Conservation (phyloP, 1,140 invertebrate species). For the Drosophila jambulina region DNA sequence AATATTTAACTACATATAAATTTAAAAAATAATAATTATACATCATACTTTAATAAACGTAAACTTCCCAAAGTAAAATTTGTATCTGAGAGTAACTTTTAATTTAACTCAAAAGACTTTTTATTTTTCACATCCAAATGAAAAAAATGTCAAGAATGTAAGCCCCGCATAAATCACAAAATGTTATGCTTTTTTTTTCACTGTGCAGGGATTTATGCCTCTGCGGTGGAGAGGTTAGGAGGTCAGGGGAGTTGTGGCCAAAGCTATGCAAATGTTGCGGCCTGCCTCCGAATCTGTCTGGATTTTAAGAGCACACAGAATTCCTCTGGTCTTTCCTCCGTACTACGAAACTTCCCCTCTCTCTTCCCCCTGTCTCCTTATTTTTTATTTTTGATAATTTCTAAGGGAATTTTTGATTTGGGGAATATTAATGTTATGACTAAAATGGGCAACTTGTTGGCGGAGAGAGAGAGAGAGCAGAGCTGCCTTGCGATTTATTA, state of each 20-base stretch:
- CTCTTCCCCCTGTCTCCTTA: neutral
- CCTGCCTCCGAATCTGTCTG: conserved; percentile 37
- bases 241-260: conserved; percentile 32
- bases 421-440: conserved; percentile 34
- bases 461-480: neutral
- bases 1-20: neutral
- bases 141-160: conserved; percentile 1
- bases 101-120: neutral
- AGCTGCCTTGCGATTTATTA: conserved; percentile 5
- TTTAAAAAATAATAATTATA: neutral
- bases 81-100: neutral
- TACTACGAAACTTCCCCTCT: conserved; percentile 7
- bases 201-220: conserved; percentile 15
- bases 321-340: conserved; percentile 1
- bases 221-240: neutral
- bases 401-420: conserved; percentile 51
- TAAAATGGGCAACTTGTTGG: conserved; percentile 17
- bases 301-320: conserved; percentile 32
- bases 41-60: neutral
- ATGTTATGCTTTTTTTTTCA: conserved; percentile 1
- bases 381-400: conserved; percentile 25
- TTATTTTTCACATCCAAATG: neutral
- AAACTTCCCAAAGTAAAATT: neutral
- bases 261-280: conserved; percentile 60
- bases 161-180: conserved; percentile 8